Conservation (phyloP, 2,113 vertebrate species). For the Sebastes schlegelii region DNA sequence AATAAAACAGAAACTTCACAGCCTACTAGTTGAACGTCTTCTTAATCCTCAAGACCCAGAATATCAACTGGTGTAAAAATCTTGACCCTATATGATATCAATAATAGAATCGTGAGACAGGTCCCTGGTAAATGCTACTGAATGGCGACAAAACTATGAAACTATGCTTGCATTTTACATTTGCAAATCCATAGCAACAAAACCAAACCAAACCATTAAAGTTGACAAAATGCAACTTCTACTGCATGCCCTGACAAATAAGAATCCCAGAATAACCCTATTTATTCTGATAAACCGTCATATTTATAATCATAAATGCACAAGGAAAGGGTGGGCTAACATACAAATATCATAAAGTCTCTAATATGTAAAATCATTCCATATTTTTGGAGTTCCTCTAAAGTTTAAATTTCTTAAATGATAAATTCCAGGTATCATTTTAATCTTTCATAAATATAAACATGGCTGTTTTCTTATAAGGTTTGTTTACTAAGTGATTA, state of each 20-base stretch:
- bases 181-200: neutral
- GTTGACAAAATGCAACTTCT: neutral
- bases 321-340: neutral
- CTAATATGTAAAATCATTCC: neutral
- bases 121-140: neutral
- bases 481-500: neutral
- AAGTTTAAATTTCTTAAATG: neutral
- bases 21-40: neutral
- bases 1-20: neutral
- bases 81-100: neutral
- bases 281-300: neutral
- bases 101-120: neutral
- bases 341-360: neutral
- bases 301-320: neutral
- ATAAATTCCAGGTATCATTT: neutral
- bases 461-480: neutral
- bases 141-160: neutral
- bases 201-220: neutral
- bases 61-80: neutral
- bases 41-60: neutral
- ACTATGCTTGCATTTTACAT: neutral
- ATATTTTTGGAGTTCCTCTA: neutral
- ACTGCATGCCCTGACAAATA: neutral
- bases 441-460: neutral
- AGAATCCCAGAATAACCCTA: neutral